Evolutionary conservation across 2,113 vertebrate genomes (phyloP).

Genomic region (Cacatua alba): DNA sequence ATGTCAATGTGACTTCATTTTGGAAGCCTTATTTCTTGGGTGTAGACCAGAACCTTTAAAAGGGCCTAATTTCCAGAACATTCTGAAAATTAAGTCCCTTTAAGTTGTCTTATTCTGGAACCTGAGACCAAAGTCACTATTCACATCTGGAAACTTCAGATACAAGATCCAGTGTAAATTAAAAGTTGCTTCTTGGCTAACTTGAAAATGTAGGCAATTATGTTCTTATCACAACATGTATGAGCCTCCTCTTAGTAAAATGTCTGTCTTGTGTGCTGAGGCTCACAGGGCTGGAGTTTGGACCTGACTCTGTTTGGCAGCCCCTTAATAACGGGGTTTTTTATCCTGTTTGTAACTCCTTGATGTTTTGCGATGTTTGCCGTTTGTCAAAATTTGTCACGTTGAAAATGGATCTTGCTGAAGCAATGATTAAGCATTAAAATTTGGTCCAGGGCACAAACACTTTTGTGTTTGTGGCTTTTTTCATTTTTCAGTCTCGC

Average conservation of each 20-base stretch:
- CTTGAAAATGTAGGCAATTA: neutral
- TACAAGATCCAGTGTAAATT: neutral
- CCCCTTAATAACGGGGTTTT: neutral
- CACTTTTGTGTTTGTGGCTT: neutral
- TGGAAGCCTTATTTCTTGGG: neutral
- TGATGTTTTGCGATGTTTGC: rapidly evolving
- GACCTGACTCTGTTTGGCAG: neutral
- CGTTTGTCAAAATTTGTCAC: neutral
- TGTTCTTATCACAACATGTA: rapidly evolving
- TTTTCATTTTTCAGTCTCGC: neutral
- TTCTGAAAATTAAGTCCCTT: neutral
- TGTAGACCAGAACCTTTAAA: neutral
- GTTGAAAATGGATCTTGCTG: neutral
- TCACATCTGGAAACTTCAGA: neutral
- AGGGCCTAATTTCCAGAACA: neutral
- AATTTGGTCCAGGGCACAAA: neutral
- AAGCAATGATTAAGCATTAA: neutral
- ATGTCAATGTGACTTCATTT: neutral
- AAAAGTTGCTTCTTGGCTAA: neutral
- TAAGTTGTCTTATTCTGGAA: neutral
- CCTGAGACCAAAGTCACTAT: neutral
- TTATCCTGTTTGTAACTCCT: neutral
- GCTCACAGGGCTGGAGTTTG: neutral
- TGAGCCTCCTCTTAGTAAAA: neutral
- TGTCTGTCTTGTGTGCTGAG: neutral